Conservation (phyloP, 2,113 vertebrate species). For the Oryzias woworae region DNA sequence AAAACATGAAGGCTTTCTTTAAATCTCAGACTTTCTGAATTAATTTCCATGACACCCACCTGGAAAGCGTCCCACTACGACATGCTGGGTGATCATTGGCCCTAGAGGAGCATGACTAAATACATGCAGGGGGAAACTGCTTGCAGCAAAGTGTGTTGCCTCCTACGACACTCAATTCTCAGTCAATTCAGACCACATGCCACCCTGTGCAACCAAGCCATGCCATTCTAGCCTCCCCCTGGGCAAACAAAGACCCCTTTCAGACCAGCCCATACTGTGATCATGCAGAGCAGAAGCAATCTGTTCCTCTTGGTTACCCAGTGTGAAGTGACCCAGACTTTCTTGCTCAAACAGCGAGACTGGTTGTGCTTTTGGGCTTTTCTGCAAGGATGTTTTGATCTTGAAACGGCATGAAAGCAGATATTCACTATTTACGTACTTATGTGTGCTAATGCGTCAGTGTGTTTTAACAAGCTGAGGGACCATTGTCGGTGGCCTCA, state of each 20-base stretch:
- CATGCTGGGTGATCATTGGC: slow-evolving; percentile 44
- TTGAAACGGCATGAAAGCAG: slow-evolving; percentile 34
- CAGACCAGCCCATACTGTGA: slow-evolving; percentile 58
- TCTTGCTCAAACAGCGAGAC: slow-evolving; percentile 20
- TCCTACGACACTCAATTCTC: slow-evolving; percentile 45
- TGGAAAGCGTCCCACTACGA: slow-evolving; percentile 15
- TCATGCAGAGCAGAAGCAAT: slow-evolving; percentile 72
- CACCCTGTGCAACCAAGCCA: slow-evolving; percentile 54
- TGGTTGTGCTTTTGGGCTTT: slow-evolving; percentile 34
- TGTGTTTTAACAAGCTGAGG: slow-evolving; percentile 4
- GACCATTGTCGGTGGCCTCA: slow-evolving; percentile 2
- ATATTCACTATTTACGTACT: slow-evolving; percentile 6
- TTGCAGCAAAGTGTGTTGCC: slow-evolving; percentile 40
- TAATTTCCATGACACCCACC: background rate
- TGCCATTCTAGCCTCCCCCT: slow-evolving; percentile 47
- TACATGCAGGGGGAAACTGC: slow-evolving; percentile 21
- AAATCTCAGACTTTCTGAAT: slow-evolving; percentile 16
- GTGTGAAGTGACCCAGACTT: slow-evolving; percentile 66
- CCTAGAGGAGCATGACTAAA: slow-evolving; percentile 36
- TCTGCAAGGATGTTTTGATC: slow-evolving; percentile 26
- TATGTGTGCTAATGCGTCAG: slow-evolving; percentile 5
- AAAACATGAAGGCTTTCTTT: background rate
- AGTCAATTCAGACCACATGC: slow-evolving; percentile 58
- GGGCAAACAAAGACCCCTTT: slow-evolving; percentile 72
- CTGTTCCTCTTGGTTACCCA: slow-evolving; percentile 72